Conservation (phyloP, 2,113 vertebrate genomes). For the Hipposideros armiger region DNA sequence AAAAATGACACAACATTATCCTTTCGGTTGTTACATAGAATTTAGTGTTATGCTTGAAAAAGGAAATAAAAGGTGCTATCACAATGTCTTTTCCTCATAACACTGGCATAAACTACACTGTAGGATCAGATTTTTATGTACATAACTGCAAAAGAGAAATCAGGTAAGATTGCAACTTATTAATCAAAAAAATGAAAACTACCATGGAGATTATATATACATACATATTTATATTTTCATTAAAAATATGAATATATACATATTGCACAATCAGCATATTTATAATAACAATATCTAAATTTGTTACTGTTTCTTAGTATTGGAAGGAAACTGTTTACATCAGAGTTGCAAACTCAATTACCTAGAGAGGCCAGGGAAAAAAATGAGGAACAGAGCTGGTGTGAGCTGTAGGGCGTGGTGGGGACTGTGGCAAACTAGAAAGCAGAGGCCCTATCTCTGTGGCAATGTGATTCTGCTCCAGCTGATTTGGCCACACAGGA, state of each 20-base stretch:
- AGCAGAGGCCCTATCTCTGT: neutral
- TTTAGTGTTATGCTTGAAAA: slow-evolving; percentile 70
- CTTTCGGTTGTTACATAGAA: slow-evolving; percentile 74
- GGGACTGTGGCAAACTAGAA: neutral
- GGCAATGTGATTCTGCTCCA: neutral
- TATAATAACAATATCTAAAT: neutral
- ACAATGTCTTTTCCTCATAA: slow-evolving; percentile 44
- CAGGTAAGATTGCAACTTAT: slow-evolving; percentile 61
- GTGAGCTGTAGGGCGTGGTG: neutral
- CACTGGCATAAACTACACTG: slow-evolving; percentile 70
- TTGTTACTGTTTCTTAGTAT: neutral
- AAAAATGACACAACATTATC: slow-evolving; percentile 81
- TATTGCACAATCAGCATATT: neutral
- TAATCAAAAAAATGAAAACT: slow-evolving; percentile 17
- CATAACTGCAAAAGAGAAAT: slow-evolving; percentile 42
- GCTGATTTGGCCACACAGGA: neutral
- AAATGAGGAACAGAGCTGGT: neutral
- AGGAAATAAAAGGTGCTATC: slow-evolving; percentile 74
- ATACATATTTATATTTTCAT: neutral
- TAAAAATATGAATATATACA: neutral
- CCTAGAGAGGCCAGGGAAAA: neutral
- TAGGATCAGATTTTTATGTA: slow-evolving; percentile 63
- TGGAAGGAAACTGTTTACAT: neutral
- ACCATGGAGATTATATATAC: neutral
- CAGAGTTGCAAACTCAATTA: neutral